Evolutionary conservation across 2,888 invertebrate species (phyloP).

Genomic region (Erynnis tages): DNA sequence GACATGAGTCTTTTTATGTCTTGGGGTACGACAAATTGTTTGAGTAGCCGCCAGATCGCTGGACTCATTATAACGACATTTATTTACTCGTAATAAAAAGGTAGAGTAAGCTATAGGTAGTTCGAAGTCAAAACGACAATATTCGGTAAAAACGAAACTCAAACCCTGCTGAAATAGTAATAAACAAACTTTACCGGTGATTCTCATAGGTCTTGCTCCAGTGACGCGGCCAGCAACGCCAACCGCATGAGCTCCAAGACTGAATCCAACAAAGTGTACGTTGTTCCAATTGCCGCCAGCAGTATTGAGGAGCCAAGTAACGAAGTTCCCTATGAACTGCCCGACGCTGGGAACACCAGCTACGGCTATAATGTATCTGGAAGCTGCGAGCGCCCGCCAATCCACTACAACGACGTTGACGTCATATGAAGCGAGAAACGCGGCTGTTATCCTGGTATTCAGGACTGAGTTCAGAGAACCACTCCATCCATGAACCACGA

Average conservation of each 20-base stretch:
- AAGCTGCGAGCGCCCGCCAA: constrained; percentile 43
- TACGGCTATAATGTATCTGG: constrained; percentile 33
- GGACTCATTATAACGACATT: too few species aligned
- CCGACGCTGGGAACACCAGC: constrained; percentile 37
- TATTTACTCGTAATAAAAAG: too few species aligned
- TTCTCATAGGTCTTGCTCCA: constrained; percentile 37
- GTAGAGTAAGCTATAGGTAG: too few species aligned
- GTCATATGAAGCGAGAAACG: constrained; percentile 43
- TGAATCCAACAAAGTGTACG: constrained; percentile 55
- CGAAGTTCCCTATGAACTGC: constrained; percentile 39
- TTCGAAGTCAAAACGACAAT: too few species aligned
- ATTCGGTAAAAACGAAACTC: too few species aligned
- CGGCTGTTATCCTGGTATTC: constrained; percentile 43
- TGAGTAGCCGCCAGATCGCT: too few species aligned
- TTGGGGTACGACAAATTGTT: too few species aligned
- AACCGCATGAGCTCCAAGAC: constrained; percentile 58
- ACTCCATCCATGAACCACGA: constrained; percentile 53
- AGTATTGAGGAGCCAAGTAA: constrained; percentile 46
- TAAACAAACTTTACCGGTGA: too few species aligned
- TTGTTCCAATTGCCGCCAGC: constrained; percentile 47
- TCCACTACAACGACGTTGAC: constrained; percentile 53
- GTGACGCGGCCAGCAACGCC: constrained; percentile 48
- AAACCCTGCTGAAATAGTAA: too few species aligned
- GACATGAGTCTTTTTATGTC: too few species aligned
- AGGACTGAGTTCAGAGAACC: constrained; percentile 39